phyloP scores from a whole-genome alignment of 2,113 vertebrate genomes.

The Eidolon helvum region DNA sequence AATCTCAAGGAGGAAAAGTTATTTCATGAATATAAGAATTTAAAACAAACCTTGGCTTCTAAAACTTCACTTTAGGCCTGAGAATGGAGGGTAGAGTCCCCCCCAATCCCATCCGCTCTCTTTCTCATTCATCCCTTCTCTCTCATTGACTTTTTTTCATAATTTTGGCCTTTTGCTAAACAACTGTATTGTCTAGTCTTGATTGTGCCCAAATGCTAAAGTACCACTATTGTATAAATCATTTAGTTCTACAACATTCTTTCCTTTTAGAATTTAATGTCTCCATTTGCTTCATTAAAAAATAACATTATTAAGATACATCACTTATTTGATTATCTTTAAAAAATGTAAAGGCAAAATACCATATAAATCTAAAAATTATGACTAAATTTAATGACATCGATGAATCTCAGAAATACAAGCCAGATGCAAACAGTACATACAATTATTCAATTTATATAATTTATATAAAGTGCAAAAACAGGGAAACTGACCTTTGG shows the following conservation, averaged over 20 bases:
- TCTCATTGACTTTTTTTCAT: neutral
- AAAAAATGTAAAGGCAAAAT: neutral
- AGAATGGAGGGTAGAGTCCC: too few species aligned
- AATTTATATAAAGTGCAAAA: neutral
- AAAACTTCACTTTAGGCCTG: neutral
- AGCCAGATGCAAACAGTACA: constrained; percentile 19
- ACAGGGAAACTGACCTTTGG: neutral
- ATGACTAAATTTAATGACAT: neutral
- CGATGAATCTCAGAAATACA: constrained; percentile 21
- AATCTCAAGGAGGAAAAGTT: neutral
- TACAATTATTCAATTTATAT: neutral
- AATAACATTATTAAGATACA: neutral
- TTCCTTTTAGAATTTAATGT: neutral
- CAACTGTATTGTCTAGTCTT: neutral
- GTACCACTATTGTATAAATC: constrained; percentile 41
- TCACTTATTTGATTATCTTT: neutral
- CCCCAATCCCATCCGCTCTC: neutral
- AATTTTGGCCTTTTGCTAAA: neutral
- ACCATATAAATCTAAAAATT: neutral
- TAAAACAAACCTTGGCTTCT: neutral
- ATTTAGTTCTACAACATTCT: neutral
- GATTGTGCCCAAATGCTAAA: constrained; percentile 12
- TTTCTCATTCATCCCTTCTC: neutral
- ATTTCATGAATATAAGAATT: neutral
- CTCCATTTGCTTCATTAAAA: neutral